Evolutionary conservation across 2,888 invertebrate species (phyloP).

Genomic region (Oligia fasciuncula): DNA sequence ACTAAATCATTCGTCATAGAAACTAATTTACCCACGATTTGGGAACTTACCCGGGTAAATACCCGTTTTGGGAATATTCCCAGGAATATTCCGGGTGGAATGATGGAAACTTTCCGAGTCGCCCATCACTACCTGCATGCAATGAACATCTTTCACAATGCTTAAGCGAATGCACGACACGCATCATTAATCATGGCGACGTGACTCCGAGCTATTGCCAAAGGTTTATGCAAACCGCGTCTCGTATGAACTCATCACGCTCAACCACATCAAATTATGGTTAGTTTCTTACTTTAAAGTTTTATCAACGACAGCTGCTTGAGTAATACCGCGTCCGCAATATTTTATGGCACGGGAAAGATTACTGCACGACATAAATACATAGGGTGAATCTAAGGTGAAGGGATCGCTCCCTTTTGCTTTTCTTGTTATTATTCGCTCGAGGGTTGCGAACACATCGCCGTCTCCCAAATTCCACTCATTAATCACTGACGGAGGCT

Average conservation of each 20-base stretch:
- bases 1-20: too few relatives aligned
- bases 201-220: conserved; percentile 81
- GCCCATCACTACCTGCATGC: too few relatives aligned
- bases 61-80: too few relatives aligned
- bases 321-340: conserved; percentile 78
- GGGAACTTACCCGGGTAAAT: too few relatives aligned
- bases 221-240: conserved; percentile 79
- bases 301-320: conserved; percentile 79
- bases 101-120: too few relatives aligned
- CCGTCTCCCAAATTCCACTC: conserved; percentile 85
- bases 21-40: too few relatives aligned
- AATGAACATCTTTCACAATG: conserved; percentile 76
- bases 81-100: too few relatives aligned
- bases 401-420: conserved; percentile 79
- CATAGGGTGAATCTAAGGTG: conserved; percentile 72
- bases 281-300: conserved; percentile 73
- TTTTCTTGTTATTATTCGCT: conserved; percentile 80
- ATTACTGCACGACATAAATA: conserved; percentile 77
- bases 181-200: conserved; percentile 81
- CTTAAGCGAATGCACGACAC: conserved; percentile 71
- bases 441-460: conserved; percentile 75
- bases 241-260: conserved; percentile 83
- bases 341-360: conserved; percentile 82
- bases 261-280: conserved; percentile 82
- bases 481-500: conserved; percentile 89